Evolutionary conservation across 1,140 invertebrate genomes (phyloP).

Genomic region (Planococcus citri): DNA sequence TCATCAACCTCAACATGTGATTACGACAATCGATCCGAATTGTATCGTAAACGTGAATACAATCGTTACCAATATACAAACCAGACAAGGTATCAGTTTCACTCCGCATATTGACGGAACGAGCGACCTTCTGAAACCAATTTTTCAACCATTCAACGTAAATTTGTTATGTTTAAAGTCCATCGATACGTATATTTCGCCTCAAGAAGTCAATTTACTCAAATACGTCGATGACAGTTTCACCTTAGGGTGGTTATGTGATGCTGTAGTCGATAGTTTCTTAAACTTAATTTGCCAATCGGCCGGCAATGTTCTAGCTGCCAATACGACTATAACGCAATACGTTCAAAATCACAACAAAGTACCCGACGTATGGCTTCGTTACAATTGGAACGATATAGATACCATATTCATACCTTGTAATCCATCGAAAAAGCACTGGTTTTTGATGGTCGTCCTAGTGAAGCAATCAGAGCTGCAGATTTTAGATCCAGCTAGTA

Average conservation of each 20-base stretch:
- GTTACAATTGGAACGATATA: not conserved
- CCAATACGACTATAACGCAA: not conserved
- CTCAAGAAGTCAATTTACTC: not conserved
- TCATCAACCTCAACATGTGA: not conserved
- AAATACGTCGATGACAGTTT: not conserved
- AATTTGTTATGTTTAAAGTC: constrained; percentile 7
- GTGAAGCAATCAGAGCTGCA: constrained; percentile 1
- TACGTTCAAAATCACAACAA: not conserved
- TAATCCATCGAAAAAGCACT: constrained; percentile 13
- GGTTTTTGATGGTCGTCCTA: not conserved
- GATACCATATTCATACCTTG: constrained; percentile 13
- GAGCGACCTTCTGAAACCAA: not conserved
- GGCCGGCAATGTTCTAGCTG: not conserved
- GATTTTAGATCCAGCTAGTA: not conserved
- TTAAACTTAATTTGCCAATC: not conserved
- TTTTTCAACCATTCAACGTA: not conserved
- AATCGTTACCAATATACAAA: not conserved
- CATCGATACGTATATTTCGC: not conserved
- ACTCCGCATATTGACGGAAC: not conserved
- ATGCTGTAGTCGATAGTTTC: not conserved
- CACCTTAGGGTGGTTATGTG: not conserved
- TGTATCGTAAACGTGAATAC: not conserved
- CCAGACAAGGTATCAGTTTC: not conserved
- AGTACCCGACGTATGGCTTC: not conserved
- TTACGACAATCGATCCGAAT: not conserved